Conservation (phyloP, 1,140 invertebrate species). For the Pogonus chalceus region DNA sequence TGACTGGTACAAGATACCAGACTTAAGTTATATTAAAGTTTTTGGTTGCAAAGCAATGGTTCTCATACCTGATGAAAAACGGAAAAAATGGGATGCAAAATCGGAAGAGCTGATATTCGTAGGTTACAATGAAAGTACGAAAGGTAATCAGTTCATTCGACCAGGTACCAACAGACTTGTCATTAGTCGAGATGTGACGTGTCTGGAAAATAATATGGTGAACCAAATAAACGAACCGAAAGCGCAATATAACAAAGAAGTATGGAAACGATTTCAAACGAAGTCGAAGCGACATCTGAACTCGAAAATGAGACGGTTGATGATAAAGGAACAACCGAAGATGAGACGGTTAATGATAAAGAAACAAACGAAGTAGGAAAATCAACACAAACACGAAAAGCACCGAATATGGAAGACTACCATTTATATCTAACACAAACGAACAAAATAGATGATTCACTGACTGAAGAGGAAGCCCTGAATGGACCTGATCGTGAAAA, state of each 20-base stretch:
- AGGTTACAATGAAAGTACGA: slow-evolving; percentile 24
- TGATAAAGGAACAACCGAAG: too few relatives aligned
- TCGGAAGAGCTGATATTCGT: slow-evolving; percentile 24
- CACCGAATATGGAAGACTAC: background rate
- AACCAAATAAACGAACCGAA: background rate
- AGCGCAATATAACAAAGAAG: background rate
- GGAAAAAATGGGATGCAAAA: slow-evolving; percentile 27
- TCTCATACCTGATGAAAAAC: slow-evolving; percentile 23
- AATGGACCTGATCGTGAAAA: slow-evolving; percentile 2
- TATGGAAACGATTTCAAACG: too few relatives aligned
- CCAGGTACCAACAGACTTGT: slow-evolving; percentile 10
- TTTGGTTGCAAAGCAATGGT: slow-evolving; percentile 23
- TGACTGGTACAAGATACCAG: slow-evolving; percentile 16
- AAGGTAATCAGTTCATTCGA: slow-evolving; percentile 22
- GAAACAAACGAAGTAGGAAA: background rate
- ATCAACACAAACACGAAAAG: background rate
- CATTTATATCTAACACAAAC: slow-evolving; percentile 8
- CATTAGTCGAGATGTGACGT: slow-evolving; percentile 18
- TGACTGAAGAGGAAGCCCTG: slow-evolving; percentile 11
- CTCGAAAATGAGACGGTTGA: too few relatives aligned
- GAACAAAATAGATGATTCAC: slow-evolving; percentile 4
- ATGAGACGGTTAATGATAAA: too few relatives aligned
- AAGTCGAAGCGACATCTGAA: too few relatives aligned
- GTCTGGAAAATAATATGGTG: slow-evolving; percentile 8
- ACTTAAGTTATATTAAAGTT: slow-evolving; percentile 22